These are phyloP conservation scores for Hoplostethus mediterraneus DNA, from an alignment of 2,797 vertebrate genomes.

Conservation along the genomic window DNA sequence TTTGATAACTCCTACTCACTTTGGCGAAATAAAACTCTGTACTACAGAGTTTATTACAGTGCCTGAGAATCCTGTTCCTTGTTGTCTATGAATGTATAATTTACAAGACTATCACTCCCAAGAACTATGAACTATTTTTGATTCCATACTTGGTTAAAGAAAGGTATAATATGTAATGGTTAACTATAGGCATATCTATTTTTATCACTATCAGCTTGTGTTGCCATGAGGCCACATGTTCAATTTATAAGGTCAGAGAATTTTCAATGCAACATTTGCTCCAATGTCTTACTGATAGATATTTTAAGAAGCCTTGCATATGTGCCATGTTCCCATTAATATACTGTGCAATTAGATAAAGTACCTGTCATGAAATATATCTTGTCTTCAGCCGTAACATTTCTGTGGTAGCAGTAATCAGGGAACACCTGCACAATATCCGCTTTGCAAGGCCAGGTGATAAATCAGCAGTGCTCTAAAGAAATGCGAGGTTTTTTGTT, in stretches of 20 bases:
- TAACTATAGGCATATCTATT: slow-evolving; percentile 73
- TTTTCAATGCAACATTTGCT: slow-evolving; percentile 52
- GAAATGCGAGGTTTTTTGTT: slow-evolving; percentile 32
- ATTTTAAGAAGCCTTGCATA: slow-evolving; percentile 65
- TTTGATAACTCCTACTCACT: slow-evolving; percentile 99
- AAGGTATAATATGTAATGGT: slow-evolving; percentile 49
- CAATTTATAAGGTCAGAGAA: slow-evolving; percentile 39
- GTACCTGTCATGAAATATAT: slow-evolving; percentile 66
- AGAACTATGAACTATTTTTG: slow-evolving; percentile 80
- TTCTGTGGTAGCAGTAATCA: slow-evolving; percentile 76
- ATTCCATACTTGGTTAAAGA: slow-evolving; percentile 58
- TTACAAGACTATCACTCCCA: slow-evolving; percentile 60
- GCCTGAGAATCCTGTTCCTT: slow-evolving; percentile 83
- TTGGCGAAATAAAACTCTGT: slow-evolving; percentile 97
- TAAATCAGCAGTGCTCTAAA: slow-evolving; percentile 54
- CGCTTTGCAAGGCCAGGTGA: slow-evolving; percentile 48
- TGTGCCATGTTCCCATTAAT: slow-evolving; percentile 69
- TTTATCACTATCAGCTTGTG: slow-evolving; percentile 67
- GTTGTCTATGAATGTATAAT: slow-evolving; percentile 73
- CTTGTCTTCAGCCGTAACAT: slow-evolving; percentile 61
- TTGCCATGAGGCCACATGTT: slow-evolving; percentile 44
- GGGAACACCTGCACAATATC: slow-evolving; percentile 68
- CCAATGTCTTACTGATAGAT: slow-evolving; percentile 59
- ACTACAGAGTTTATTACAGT: slow-evolving; percentile 97
- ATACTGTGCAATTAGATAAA: slow-evolving; percentile 67